Conservation (phyloP, 2,797 vertebrate species). For the Anguilla pacifica region DNA sequence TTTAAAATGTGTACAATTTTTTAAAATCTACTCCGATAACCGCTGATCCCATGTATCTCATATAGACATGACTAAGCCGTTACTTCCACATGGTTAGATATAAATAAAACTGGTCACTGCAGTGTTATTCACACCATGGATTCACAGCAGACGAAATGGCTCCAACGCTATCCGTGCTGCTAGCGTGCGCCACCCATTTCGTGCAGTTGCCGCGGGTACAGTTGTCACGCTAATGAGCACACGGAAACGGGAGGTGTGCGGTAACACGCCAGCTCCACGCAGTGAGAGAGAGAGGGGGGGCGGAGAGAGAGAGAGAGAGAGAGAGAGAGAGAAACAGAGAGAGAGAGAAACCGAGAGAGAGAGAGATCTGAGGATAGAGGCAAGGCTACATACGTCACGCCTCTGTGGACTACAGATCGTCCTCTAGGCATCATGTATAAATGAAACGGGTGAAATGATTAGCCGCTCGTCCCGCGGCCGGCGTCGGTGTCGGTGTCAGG, state of each 20-base stretch:
- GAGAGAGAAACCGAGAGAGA: slow-evolving; percentile 24
- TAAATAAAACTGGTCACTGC: neutral
- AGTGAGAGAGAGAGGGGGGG: neutral
- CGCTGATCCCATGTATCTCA: neutral
- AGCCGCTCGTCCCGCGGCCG: neutral
- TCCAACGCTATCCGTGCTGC: neutral
- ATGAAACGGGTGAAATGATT: neutral
- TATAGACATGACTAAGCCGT: neutral
- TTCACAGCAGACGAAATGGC: neutral
- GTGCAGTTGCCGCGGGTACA: neutral
- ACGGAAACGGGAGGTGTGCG: neutral
- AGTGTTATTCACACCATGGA: neutral
- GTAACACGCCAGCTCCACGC: neutral
- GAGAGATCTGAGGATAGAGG: slow-evolving; percentile 4
- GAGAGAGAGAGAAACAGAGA: no score
- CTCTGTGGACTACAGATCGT: neutral
- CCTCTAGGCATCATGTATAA: neutral
- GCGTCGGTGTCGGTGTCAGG: neutral
- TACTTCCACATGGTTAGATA: neutral
- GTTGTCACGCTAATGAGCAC: neutral
- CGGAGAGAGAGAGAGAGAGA: slow-evolving; percentile 26
- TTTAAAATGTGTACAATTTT: neutral
- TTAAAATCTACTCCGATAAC: neutral
- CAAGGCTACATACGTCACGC: neutral
- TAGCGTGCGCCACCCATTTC: neutral